phyloP scores from a whole-genome alignment of 2,888 invertebrate genomes.

The Microctonus brassicae region DNA sequence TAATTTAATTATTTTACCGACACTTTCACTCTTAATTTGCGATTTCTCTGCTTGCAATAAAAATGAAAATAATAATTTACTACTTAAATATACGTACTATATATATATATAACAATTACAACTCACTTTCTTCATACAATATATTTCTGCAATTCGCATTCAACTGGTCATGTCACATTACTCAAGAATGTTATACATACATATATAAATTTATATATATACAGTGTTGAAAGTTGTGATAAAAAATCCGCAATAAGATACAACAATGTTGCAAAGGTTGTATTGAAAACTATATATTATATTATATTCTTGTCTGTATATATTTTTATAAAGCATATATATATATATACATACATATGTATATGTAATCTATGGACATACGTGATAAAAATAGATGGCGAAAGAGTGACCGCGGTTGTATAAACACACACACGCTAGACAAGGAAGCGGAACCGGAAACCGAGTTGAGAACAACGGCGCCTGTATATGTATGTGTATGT shows the following conservation, averaged over 20 bases:
- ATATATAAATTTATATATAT: background rate
- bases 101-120: no score
- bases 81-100: background rate
- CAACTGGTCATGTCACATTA: background rate
- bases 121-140: background rate
- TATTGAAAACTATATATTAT: no score
- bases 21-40: conserved; percentile 23
- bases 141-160: background rate
- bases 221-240: background rate
- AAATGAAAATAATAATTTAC: background rate
- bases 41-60: conserved; percentile 6
- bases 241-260: background rate
- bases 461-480: conserved; percentile 29
- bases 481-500: no score
- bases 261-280: background rate
- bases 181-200: no score
- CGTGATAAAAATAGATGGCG: background rate
- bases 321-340: background rate
- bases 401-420: conserved; percentile 1
- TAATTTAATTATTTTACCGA: conserved; percentile 3
- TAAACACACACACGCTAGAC: conserved; percentile 32
- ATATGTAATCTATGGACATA: no score
- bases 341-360: background rate
- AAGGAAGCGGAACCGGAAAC: conserved; percentile 57
- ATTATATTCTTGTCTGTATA: no score